phyloP scores from a whole-genome alignment of 2,888 invertebrate genomes.

The Linhomoeus sp. region DNA sequence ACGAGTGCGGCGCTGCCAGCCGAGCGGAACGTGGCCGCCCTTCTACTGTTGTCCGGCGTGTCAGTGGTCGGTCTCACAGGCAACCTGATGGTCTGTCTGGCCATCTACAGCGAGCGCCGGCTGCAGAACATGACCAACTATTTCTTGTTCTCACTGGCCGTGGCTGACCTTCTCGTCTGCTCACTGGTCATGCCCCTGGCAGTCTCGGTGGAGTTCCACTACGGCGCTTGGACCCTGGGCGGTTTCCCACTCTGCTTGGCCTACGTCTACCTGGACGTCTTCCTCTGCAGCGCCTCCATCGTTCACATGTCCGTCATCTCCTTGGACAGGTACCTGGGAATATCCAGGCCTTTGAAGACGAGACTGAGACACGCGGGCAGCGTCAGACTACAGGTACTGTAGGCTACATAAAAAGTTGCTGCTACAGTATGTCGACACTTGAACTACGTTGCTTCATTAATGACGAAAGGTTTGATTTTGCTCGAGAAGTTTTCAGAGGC shows the following conservation, averaged over 20 bases:
- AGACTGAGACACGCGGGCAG: no score
- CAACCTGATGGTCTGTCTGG: constrained; percentile 72
- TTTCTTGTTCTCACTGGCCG: constrained; percentile 68
- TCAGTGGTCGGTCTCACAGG: constrained; percentile 70
- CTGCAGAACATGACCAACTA: constrained; percentile 83
- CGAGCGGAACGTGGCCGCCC: no score
- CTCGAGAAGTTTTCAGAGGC: neutral
- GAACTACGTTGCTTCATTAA: no score
- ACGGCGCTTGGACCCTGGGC: no score
- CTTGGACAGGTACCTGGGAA: constrained; percentile 47
- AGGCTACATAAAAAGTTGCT: no score
- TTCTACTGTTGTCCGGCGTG: constrained; percentile 51
- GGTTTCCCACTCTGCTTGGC: no score
- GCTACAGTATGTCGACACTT: no score
- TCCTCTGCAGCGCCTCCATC: constrained; percentile 35
- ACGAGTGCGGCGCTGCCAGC: no score
- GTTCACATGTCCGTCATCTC: constrained; percentile 37
- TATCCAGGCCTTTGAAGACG: no score
- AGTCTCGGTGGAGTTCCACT: neutral
- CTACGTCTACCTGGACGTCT: constrained; percentile 57
- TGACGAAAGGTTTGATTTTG: no score
- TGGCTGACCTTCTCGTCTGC: constrained; percentile 73
- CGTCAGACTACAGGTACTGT: no score
- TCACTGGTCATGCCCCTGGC: constrained; percentile 71
- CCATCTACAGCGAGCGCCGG: constrained; percentile 62